These are phyloP conservation scores for Heliconius hortense DNA, from an alignment of 2,888 invertebrate genomes.

Conservation along the genomic window DNA sequence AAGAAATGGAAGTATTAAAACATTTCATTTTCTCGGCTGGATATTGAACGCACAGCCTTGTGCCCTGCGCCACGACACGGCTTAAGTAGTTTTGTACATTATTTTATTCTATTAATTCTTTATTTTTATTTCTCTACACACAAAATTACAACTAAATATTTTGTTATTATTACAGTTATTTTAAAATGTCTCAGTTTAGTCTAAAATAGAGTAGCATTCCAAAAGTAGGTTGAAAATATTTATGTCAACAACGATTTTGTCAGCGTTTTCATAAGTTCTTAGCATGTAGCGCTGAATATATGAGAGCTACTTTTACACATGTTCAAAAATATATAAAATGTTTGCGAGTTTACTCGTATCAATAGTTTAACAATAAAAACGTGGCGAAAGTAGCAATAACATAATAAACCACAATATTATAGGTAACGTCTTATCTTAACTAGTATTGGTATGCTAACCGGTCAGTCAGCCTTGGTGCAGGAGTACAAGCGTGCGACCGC, in stretches of 20 bases:
- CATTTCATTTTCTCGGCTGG: too few species aligned
- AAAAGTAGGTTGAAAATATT: conserved; percentile 15
- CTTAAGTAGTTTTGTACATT: not conserved
- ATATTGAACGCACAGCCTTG: too few species aligned
- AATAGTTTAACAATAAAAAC: not conserved
- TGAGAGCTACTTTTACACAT: not conserved
- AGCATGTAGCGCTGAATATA: not conserved
- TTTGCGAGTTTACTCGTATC: not conserved
- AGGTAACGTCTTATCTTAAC: too few species aligned
- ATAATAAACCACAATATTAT: not conserved
- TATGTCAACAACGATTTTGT: conserved; percentile 19
- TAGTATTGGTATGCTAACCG: too few species aligned
- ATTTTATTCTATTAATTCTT: too few species aligned
- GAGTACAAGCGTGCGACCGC: too few species aligned
- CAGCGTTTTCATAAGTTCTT: conserved; percentile 4
- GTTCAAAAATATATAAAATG: not conserved
- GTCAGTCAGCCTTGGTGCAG: too few species aligned
- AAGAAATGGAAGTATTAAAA: too few species aligned
- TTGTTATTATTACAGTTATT: not conserved
- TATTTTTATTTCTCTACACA: not conserved
- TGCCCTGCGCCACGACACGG: too few species aligned
- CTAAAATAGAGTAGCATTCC: conserved; percentile 13
- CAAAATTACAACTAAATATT: not conserved
- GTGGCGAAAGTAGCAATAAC: not conserved
- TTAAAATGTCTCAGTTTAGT: not conserved